Percentiles rank a stretch among this genome's conserved stretches.
phyloP scores from a whole-genome alignment of 2,888 invertebrate genomes.

The Nudaria mundana region DNA sequence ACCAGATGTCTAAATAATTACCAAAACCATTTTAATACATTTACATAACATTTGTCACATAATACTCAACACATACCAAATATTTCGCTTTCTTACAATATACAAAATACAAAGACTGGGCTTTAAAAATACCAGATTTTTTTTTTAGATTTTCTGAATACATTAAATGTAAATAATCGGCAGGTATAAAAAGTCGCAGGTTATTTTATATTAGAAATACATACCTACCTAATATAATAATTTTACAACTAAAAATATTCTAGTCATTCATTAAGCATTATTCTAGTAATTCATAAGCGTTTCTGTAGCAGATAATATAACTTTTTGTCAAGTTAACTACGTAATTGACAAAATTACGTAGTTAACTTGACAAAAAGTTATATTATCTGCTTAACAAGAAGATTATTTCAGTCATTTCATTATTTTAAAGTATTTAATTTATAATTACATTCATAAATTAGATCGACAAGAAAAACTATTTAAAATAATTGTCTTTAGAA shows the following conservation, averaged over 20 bases:
- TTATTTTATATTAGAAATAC: background rate
- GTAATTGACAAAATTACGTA: conserved; percentile 8
- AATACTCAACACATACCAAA: background rate
- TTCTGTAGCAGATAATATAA: background rate
- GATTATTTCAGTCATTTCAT: background rate
- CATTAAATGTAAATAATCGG: too few species aligned
- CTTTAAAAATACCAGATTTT: too few species aligned
- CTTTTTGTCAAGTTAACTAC: background rate
- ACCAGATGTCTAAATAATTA: conserved; percentile 1
- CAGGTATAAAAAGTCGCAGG: too few species aligned
- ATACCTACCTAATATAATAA: background rate
- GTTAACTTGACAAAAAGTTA: background rate
- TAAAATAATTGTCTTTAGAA: too few species aligned
- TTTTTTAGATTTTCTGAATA: too few species aligned
- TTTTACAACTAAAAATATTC: conserved; percentile 5
- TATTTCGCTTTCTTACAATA: too few species aligned
- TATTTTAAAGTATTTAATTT: too few species aligned
- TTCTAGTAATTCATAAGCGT: too few species aligned
- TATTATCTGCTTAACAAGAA: background rate
- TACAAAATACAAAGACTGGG: too few species aligned
- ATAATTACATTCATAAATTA: background rate
- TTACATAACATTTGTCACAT: background rate
- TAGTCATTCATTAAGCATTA: conserved; percentile 16
- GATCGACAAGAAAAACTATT: background rate
- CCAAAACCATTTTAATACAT: background rate